These are phyloP conservation scores for Sturnira hondurensis DNA, from an alignment of 2,113 vertebrate genomes.

Conservation along the genomic window DNA sequence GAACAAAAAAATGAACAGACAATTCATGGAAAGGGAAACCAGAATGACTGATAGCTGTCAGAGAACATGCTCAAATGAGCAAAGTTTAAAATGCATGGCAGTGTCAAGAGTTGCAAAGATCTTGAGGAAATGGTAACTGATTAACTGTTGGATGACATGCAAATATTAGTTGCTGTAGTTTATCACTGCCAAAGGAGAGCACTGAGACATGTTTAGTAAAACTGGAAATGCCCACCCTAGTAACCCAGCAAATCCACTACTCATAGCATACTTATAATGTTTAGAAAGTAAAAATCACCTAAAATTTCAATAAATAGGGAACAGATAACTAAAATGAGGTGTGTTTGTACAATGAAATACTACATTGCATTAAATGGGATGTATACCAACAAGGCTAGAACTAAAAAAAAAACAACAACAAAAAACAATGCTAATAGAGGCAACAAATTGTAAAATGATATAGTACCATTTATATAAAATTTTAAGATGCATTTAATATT, in stretches of 20 bases:
- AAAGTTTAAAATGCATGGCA: background rate
- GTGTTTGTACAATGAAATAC: background rate
- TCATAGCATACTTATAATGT: background rate
- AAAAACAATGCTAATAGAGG: background rate
- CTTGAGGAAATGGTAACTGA: background rate
- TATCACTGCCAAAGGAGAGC: background rate
- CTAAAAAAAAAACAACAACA: slow-evolving; percentile 27
- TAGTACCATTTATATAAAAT: background rate
- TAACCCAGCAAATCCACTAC: background rate
- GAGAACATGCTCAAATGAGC: background rate
- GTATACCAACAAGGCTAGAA: background rate
- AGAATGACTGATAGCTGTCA: background rate
- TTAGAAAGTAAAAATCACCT: background rate
- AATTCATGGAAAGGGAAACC: background rate
- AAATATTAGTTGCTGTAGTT: background rate
- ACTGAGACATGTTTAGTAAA: background rate
- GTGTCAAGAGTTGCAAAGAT: background rate
- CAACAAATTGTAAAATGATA: background rate
- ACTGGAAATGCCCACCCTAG: background rate
- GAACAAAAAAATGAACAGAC: slow-evolving; percentile 1
- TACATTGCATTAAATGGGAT: background rate
- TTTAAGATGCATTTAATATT: background rate
- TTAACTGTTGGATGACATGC: background rate
- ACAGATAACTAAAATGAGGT: background rate
- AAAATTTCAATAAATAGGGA: background rate